Percentiles rank a stretch among this genome's conserved stretches.
Conservation (phyloP, 2,888 invertebrate genomes). For the Sericinus montela region DNA sequence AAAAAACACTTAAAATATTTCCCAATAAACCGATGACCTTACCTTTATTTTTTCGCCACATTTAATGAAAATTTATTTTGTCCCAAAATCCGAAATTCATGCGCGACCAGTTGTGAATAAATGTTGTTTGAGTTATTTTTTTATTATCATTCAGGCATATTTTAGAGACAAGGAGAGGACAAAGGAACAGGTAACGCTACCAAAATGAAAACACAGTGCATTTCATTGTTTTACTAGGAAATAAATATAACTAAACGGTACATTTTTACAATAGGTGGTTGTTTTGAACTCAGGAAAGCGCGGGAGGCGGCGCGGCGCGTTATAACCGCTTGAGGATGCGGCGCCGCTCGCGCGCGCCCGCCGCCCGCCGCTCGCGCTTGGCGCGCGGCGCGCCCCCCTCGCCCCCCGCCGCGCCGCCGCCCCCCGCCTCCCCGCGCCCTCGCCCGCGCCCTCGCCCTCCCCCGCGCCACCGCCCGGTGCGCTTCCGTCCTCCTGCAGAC, state of each 20-base stretch:
- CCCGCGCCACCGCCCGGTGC: conserved; percentile 44
- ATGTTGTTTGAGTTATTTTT: no score
- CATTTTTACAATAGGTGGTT: conserved; percentile 19
- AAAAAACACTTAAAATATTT: no score
- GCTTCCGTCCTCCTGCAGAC: not conserved
- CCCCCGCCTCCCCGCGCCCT: conserved; percentile 58
- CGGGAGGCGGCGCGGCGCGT: conserved; percentile 17
- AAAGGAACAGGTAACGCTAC: no score
- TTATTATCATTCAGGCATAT: no score
- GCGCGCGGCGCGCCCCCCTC: conserved; percentile 79
- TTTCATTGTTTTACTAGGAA: conserved; percentile 27
- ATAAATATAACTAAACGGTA: conserved; percentile 28
- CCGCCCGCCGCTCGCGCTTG: conserved; percentile 86
- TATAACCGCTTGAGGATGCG: conserved; percentile 58
- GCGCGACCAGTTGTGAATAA: no score
- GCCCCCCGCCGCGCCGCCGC: conserved; percentile 77
- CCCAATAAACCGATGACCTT: no score
- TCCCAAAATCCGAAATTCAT: no score
- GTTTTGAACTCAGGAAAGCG: not conserved
- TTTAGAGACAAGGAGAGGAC: no score
- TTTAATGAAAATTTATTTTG: no score
- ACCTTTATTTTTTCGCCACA: no score
- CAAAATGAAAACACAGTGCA: conserved; percentile 1
- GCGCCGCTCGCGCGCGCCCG: conserved; percentile 39
- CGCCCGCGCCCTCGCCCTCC: conserved; percentile 88